A percentile compares a stretch with the other conserved stretches of the same genome.
Evolutionary conservation across 2,888 invertebrate species (phyloP).

Genomic region (Melinaea menophilus): DNA sequence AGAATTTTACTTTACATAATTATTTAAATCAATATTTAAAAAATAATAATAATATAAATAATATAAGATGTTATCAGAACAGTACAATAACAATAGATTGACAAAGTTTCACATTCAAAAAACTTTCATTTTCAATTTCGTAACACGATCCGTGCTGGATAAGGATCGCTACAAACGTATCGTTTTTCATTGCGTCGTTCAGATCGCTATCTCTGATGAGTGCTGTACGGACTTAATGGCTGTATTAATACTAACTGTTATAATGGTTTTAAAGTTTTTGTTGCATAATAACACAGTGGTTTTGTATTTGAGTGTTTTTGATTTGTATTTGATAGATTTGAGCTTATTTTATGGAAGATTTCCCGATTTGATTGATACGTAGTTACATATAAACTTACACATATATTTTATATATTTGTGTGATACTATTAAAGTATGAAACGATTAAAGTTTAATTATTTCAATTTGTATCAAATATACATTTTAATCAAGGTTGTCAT

Average conservation of each 20-base stretch:
- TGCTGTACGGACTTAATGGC: slow-evolving; percentile 29
- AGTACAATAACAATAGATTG: slow-evolving; percentile 27
- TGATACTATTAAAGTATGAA: no score
- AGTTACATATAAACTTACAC: no score
- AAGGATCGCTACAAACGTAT: slow-evolving; percentile 65
- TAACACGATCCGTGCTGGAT: slow-evolving; percentile 47
- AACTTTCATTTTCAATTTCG: slow-evolving; percentile 27
- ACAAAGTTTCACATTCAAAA: slow-evolving; percentile 36
- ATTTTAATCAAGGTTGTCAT: no score
- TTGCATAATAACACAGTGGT: slow-evolving; percentile 1
- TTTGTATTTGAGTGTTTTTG: neutral
- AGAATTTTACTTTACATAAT: no score
- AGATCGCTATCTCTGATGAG: slow-evolving; percentile 47
- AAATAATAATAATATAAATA: neutral
- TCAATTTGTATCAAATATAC: no score
- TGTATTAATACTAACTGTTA: slow-evolving; percentile 40
- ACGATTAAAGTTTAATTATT: no score
- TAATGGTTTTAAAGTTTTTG: slow-evolving; percentile 29
- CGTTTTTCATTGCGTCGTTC: slow-evolving; percentile 62
- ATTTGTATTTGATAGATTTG: neutral
- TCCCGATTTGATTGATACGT: no score
- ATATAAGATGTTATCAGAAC: slow-evolving; percentile 1
- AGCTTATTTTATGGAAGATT: no score
- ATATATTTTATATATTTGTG: no score
- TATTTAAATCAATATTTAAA: no score